Conservation (phyloP, 2,113 vertebrate species). For the Stigmatopora argus region DNA sequence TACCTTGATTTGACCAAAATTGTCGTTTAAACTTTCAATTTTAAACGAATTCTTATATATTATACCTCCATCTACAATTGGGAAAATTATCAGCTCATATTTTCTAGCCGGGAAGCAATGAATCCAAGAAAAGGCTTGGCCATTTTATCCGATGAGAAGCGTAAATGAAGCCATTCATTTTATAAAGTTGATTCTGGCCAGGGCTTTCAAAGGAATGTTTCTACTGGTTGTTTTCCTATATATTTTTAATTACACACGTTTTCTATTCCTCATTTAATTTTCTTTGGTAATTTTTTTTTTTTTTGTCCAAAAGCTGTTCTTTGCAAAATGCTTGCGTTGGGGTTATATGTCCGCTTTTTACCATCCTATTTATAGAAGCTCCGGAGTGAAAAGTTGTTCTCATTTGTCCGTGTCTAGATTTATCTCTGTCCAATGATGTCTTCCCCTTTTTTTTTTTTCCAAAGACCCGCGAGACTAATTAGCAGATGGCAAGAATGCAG, state of each 20-base stretch:
- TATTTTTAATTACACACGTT: not conserved
- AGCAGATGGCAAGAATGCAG: constrained; percentile 44
- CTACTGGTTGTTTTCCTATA: not conserved
- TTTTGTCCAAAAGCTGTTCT: constrained; percentile 11
- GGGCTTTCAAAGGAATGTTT: not conserved
- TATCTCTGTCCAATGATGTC: constrained; percentile 52
- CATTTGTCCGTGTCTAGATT: constrained; percentile 61
- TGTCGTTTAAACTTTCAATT: not conserved
- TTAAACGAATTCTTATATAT: not conserved
- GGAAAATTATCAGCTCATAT: not conserved
- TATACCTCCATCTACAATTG: not conserved
- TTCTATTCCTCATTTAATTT: not conserved
- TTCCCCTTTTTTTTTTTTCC: constrained; percentile 21
- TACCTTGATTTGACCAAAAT: not conserved
- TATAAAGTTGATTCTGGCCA: not conserved
- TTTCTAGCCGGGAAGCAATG: not conserved
- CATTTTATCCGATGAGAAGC: not conserved
- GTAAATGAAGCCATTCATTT: not conserved
- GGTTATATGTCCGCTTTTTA: constrained; percentile 19
- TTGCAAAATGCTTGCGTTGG: constrained; percentile 17
- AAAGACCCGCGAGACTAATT: constrained; percentile 55
- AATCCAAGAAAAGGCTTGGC: too few relatives aligned
- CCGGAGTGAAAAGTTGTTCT: constrained; percentile 46
- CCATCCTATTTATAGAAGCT: constrained; percentile 53
- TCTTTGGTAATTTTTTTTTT: not conserved